A percentile compares a stretch with the other conserved stretches of the same genome.
phyloP scores from a whole-genome alignment of 2,797 vertebrate species.

The Potorous gilbertii region DNA sequence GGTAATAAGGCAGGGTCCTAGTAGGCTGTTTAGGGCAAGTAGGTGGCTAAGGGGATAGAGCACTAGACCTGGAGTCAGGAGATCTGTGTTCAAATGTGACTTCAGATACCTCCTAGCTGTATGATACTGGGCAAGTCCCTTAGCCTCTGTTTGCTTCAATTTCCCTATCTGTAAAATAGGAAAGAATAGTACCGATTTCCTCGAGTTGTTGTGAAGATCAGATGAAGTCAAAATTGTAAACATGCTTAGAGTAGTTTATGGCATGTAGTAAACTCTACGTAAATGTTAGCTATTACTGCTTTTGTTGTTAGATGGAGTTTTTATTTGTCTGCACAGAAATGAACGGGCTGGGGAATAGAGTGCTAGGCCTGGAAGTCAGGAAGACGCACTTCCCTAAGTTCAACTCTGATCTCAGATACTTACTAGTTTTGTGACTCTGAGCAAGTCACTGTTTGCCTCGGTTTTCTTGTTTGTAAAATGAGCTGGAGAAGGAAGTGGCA shows the following conservation, averaged over 20 bases:
- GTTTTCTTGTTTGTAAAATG: not conserved
- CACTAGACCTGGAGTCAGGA: no score
- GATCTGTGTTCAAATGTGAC: no score
- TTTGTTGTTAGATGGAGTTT: no score
- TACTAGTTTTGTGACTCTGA: not conserved
- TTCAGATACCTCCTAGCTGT: not conserved
- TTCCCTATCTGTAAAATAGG: not conserved
- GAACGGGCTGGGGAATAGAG: not conserved
- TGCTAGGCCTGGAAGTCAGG: no score
- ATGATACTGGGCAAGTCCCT: not conserved
- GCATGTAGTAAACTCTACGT: no score
- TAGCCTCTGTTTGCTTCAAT: not conserved
- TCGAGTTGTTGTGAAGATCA: not conserved
- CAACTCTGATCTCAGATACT: not conserved
- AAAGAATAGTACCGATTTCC: not conserved
- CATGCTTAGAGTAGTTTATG: not conserved
- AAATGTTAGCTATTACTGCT: no score
- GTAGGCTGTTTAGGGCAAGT: no score
- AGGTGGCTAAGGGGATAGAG: no score
- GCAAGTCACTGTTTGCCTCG: not conserved
- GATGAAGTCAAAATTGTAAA: not conserved
- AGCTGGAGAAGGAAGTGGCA: not conserved
- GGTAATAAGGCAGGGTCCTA: no score
- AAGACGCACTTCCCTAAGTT: no score
- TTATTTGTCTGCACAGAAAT: not conserved